phyloP scores from a whole-genome alignment of 1,140 invertebrate species.

The Drosophila trapezifrons region DNA sequence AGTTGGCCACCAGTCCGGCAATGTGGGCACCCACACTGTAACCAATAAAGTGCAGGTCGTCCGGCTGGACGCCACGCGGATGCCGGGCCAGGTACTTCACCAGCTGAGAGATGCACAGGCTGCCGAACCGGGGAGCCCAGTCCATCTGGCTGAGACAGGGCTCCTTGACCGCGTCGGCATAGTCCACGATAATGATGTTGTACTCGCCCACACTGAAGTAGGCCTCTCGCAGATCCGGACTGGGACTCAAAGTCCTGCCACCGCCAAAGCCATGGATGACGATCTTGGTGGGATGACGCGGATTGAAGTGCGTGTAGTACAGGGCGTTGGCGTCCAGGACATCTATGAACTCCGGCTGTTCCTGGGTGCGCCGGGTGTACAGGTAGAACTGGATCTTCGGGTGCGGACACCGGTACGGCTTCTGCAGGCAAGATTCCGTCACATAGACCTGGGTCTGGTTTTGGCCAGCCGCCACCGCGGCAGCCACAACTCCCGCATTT shows the following conservation, averaged over 20 bases:
- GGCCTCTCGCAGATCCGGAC: slow-evolving; percentile 91
- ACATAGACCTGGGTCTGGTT: slow-evolving; percentile 87
- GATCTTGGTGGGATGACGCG: slow-evolving; percentile 90
- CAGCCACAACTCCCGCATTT: slow-evolving; percentile 65
- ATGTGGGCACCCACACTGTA: slow-evolving; percentile 95
- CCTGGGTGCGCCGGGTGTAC: slow-evolving; percentile 92
- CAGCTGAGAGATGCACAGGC: slow-evolving; percentile 91
- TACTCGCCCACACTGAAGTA: slow-evolving; percentile 92
- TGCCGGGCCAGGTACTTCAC: slow-evolving; percentile 91
- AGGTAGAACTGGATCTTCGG: slow-evolving; percentile 92
- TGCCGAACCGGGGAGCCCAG: slow-evolving; percentile 93
- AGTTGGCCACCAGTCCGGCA: slow-evolving; percentile 91
- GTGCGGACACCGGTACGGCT: slow-evolving; percentile 91
- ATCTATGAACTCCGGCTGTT: slow-evolving; percentile 89
- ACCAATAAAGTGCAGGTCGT: slow-evolving; percentile 91
- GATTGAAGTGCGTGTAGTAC: slow-evolving; percentile 89
- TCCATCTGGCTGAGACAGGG: slow-evolving; percentile 92
- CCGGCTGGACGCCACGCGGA: slow-evolving; percentile 89
- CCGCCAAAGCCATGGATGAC: slow-evolving; percentile 93
- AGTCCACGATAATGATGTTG: slow-evolving; percentile 95
- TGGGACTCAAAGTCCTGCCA: slow-evolving; percentile 90
- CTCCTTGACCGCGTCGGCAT: slow-evolving; percentile 91
- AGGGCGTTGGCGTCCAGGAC: slow-evolving; percentile 88
- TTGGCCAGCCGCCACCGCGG: slow-evolving; percentile 66
- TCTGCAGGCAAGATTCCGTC: slow-evolving; percentile 91